Evolutionary conservation across 1,140 invertebrate genomes (phyloP), one percentile per base, ranked within the genome.

Genomic region (Protaetia brevitarsis): DNA sequence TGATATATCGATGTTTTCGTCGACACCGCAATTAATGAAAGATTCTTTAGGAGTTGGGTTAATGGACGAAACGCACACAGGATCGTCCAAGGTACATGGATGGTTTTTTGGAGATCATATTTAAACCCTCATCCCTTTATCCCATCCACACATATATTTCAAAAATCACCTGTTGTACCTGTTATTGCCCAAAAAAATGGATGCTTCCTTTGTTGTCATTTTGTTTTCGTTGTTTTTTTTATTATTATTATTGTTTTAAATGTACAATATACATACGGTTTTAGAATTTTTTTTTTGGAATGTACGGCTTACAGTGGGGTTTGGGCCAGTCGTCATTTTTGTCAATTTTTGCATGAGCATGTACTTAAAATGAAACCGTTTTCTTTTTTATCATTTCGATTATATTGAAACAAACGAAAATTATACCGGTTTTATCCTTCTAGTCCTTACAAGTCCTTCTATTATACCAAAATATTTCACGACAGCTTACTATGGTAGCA

Each of bases 11-110:
- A 86, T 93, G 66, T 94, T 95, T 74, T 94, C 92, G 1, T 76
- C 77, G n/a, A 92, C 94, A 1, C 89, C 92, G 8, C 92, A 91
- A 3, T 92, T 94, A n/a, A n/a, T n/a, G 65, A 86, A 87, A 74
- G 81, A 87, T 63, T 83, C 85, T 0, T 78, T 87, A 31, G 80
- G 79, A 66, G 82, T 81, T 58, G 79, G 78, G 51, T 69, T 74
- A 65, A 74, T 76, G 71, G 74, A 77, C 63, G 58, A 69, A 11
- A 66, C 69, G 19, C 71, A 72, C 34, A 65, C 73, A 45, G 73
- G 73, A 66, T 72, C 73, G 51, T 73, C 72, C 68, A 78, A 78
- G 78, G 77, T 77, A 78, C 73, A 74, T 61, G 73, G 71, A 69
- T 77, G 76, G 74, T 76, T 73, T 76, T 76, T 59, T 51, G 41